Conservation (phyloP, 1,140 invertebrate species). For the Thaumatotibia leucotreta region DNA sequence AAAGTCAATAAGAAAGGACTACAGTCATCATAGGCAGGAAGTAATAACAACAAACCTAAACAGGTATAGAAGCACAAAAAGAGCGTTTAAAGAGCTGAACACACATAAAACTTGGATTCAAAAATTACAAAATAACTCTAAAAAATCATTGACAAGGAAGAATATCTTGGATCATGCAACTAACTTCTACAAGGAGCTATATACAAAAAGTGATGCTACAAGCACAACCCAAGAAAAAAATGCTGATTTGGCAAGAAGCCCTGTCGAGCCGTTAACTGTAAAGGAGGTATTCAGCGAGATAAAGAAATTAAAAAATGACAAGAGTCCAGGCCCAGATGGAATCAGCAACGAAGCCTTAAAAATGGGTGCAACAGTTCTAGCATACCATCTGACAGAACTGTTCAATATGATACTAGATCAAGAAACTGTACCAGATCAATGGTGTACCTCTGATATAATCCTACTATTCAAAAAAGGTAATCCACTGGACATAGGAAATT, state of each 20-base stretch:
- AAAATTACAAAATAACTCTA: constrained; percentile 19
- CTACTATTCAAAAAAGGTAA: background rate
- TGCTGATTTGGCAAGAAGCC: background rate
- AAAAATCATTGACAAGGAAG: constrained; percentile 25
- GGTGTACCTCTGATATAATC: background rate
- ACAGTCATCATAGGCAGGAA: constrained; percentile 25
- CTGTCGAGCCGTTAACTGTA: background rate
- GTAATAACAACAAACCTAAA: constrained; percentile 30
- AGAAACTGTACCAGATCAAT: constrained; percentile 15
- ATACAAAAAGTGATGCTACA: constrained; percentile 17
- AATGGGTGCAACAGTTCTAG: constrained; percentile 17
- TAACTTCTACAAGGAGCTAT: constrained; percentile 28
- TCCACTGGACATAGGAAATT: background rate
- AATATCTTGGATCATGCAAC: constrained; percentile 29
- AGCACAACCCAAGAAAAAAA: background rate
- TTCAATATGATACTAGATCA: constrained; percentile 21
- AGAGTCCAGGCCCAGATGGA: constrained; percentile 22
- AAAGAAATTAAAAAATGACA: constrained; percentile 23
- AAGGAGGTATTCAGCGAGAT: constrained; percentile 13
- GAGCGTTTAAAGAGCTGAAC: constrained; percentile 27
- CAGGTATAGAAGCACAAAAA: constrained; percentile 27
- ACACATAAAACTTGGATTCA: constrained; percentile 32
- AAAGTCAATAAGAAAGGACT: constrained; percentile 28
- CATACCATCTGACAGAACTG: constrained; percentile 14
- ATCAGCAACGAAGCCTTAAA: constrained; percentile 25